These are phyloP conservation scores for Poeciliopsis infans DNA, from an alignment of 2,797 vertebrate species.

Conservation along the genomic window DNA sequence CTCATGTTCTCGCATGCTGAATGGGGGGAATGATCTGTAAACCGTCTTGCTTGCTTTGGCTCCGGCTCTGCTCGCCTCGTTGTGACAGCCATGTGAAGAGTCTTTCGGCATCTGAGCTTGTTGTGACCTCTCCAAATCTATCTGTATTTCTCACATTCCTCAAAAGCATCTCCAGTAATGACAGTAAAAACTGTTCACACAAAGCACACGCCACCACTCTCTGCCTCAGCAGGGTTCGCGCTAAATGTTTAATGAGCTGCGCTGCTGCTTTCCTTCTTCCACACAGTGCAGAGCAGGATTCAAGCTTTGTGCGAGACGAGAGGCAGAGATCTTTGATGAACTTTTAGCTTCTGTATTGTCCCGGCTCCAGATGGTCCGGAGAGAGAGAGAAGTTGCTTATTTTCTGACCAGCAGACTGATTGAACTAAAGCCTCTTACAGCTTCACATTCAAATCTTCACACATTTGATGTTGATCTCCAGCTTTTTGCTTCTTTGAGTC, in stretches of 20 bases:
- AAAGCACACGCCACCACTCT: constrained; percentile 5
- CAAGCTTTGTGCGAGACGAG: constrained; percentile 13
- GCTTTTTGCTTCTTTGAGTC: background rate
- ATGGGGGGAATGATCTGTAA: constrained; percentile 11
- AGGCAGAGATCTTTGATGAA: constrained; percentile 28
- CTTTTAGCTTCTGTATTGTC: constrained; percentile 3
- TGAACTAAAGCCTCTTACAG: background rate
- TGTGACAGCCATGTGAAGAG: background rate
- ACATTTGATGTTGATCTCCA: constrained; percentile 12
- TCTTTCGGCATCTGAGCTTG: background rate
- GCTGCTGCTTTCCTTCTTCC: constrained; percentile 21
- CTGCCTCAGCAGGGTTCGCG: constrained; percentile 6
- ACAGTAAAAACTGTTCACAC: constrained; percentile 5
- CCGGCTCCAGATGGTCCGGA: background rate
- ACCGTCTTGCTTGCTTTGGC: background rate
- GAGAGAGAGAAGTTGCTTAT: too few relatives aligned
- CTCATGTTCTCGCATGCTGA: background rate
- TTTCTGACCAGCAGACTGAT: constrained; percentile 5
- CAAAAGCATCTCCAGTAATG: constrained; percentile 8
- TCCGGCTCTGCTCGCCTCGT: background rate
- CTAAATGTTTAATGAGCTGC: constrained; percentile 48
- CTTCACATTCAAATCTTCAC: background rate
- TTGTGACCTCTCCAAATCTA: background rate
- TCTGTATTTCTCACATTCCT: constrained; percentile 14
- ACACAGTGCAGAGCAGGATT: constrained; percentile 29